phyloP scores from a whole-genome alignment of 2,113 vertebrate species.

The Indicator indicator region DNA sequence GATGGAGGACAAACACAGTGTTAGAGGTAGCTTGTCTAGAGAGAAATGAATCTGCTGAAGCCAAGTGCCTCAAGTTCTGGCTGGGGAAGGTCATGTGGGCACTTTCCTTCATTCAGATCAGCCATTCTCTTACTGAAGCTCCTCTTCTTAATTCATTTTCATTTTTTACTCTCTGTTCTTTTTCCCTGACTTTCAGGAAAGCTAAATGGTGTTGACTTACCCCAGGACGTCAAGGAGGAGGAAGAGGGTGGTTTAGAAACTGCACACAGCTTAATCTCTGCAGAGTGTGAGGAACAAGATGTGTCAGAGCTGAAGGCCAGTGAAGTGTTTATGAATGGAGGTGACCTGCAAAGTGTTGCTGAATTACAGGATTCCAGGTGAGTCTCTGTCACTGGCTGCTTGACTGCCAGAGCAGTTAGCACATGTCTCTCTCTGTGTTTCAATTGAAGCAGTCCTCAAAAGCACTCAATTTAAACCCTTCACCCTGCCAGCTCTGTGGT shows the following conservation, averaged over 20 bases:
- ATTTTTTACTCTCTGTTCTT: background rate
- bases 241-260: background rate
- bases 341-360: conserved; percentile 64
- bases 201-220: conserved; percentile 18
- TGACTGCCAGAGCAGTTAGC: background rate
- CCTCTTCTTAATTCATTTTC: background rate
- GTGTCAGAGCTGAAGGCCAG: background rate
- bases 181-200: background rate
- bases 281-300: background rate
- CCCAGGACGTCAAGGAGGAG: background rate
- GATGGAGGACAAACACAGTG: background rate
- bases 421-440: background rate
- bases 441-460: background rate
- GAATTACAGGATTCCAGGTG: conserved; percentile 74
- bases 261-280: background rate
- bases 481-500: background rate
- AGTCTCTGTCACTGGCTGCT: background rate
- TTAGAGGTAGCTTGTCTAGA: background rate
- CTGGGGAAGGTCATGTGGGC: background rate
- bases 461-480: background rate
- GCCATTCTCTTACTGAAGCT: background rate
- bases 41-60: background rate
- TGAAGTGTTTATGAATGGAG: conserved; percentile 75
- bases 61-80: background rate
- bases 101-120: background rate